These are phyloP conservation scores for Chelon labrosus DNA, from an alignment of 2,797 vertebrate species.

Conservation along the genomic window DNA sequence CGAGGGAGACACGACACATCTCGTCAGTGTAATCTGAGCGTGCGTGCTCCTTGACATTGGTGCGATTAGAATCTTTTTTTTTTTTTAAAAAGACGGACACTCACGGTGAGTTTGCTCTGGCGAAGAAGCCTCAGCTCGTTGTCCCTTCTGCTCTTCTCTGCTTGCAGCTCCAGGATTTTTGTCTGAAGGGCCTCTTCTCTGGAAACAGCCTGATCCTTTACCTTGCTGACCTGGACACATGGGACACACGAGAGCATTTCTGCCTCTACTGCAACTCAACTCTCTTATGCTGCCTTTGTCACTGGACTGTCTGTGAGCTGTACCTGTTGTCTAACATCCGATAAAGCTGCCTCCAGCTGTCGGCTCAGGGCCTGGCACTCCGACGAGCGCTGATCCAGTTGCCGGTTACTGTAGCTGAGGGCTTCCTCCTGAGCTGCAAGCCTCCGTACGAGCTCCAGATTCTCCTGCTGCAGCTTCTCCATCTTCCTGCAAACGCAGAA, in stretches of 20 bases:
- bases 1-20: constrained; percentile 1
- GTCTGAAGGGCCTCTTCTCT: constrained; percentile 84
- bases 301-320: neutral
- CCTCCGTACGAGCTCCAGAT: constrained; percentile 85
- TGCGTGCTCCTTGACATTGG: neutral
- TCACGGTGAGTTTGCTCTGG: constrained; percentile 83
- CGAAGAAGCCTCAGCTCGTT: constrained; percentile 85
- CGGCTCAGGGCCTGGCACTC: constrained; percentile 84
- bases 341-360: constrained; percentile 87
- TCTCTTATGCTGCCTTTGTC: no score
- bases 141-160: constrained; percentile 82
- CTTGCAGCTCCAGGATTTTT: constrained; percentile 87
- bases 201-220: constrained; percentile 80
- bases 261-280: neutral
- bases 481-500: constrained; percentile 77
- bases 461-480: constrained; percentile 85
- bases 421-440: constrained; percentile 85
- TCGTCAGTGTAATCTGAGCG: neutral
- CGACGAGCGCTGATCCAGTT: constrained; percentile 86
- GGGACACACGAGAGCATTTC: neutral
- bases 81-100: constrained; percentile 46
- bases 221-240: constrained; percentile 84
- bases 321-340: constrained; percentile 89
- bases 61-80: neutral
- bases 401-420: constrained; percentile 81